Base-by-base conservation (phyloP, 1,140 invertebrate genomes). In the Chironomus striatipennis region DNA sequence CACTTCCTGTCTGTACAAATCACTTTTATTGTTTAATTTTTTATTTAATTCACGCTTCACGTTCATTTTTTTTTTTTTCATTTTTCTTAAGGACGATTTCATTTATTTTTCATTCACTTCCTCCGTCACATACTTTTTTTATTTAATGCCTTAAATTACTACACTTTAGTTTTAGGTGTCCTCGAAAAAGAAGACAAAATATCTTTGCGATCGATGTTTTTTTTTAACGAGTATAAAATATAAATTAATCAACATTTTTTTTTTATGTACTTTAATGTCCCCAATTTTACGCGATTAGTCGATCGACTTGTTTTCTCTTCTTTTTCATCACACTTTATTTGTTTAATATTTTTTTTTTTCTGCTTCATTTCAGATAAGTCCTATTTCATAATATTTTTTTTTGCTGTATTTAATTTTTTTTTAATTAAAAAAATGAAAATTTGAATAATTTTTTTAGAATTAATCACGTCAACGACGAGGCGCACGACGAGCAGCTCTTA, bases 181-280 rank as follows among this genome's bases (percentile, higher is more conserved):
- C 7, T 20, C 20, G 65, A 70, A 70, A 18, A 70, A 70, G 65
- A 70, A 70, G 65, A 57, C 47, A 70, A 70, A 70, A 70, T 18
- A 70, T 70, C 65, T 17, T 70, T 21, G 65, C 65, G 65, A 70
- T 70, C 65, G 65, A 70, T 70, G 65, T 9, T 70, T n/a, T n/a
- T n/a, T n/a, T n/a, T n/a, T 17, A 70, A 70, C 65, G 17, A 70
- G 17, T 70, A 70, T 70, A 70, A 70, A 70, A 70, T 70, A 70
- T 70, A 70, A 70, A 70, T 70, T 70, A 70, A 18, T 70, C 20
- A 70, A 70, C 65, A 20, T 70, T 70, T 67, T 70, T 67, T 7
- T 7, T 20, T 70, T 9, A 20, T 18, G 24, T 18, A 8, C 7
- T 70, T 70, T 34, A 1, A 34, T 34, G 24, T 34, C 18, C 18